phyloP scores from a whole-genome alignment of 1,140 invertebrate species.

The Musca vetustissima region DNA sequence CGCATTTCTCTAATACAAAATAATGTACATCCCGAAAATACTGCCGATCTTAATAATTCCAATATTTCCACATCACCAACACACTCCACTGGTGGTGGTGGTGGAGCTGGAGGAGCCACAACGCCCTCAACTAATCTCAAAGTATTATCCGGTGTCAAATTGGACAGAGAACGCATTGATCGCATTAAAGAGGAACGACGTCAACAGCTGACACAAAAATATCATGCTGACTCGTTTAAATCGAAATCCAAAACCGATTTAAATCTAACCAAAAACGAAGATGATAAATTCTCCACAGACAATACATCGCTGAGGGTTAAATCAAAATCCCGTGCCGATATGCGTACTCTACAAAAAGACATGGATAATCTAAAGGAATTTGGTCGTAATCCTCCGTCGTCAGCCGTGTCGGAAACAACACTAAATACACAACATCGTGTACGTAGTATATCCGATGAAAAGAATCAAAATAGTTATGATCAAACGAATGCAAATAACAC shows the following conservation, averaged over 20 bases:
- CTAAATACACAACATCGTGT: conserved; percentile 37
- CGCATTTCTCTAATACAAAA: conserved; percentile 62
- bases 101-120: not conserved
- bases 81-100: conserved; percentile 10
- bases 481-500: conserved; percentile 31
- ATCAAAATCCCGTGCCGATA: conserved; percentile 53
- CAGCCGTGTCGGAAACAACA: conserved; percentile 43
- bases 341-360: conserved; percentile 47
- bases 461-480: conserved; percentile 56
- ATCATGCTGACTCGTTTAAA: conserved; percentile 77
- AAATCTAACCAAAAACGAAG: conserved; percentile 36
- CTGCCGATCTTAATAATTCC: conserved; percentile 29
- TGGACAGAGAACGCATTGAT: conserved; percentile 78
- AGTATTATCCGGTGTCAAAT: conserved; percentile 56
- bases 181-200: conserved; percentile 90
- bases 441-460: conserved; percentile 54
- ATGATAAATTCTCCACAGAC: conserved; percentile 43
- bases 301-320: conserved; percentile 46
- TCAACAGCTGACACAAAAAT: conserved; percentile 82
- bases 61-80: conserved; percentile 4
- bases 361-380: conserved; percentile 52
- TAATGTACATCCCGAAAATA: conserved; percentile 41
- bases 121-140: conserved; percentile 8
- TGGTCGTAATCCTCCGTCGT: conserved; percentile 30
- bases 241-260: conserved; percentile 53